Base-by-base conservation (phyloP, 2,113 vertebrate species). In the Hippocampus abdominalis region DNA sequence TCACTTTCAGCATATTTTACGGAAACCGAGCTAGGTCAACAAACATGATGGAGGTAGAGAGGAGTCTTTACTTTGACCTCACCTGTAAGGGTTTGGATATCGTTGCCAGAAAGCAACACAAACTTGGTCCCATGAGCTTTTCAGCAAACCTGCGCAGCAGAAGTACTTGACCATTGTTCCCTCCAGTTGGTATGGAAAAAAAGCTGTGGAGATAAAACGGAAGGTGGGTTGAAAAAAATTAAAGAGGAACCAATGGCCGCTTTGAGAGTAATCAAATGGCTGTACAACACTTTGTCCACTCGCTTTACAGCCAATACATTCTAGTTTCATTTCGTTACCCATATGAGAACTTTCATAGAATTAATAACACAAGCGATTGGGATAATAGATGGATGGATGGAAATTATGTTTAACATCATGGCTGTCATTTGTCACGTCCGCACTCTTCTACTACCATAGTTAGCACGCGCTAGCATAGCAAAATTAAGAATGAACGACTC, bases 11-110 rank as follows among this genome's bases (percentile, higher is more conserved):
- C 11, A 11, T 6, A 63, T 39, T 39, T 21, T n/a, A 13, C 4
- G 40, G 10, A 10, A 63, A 64, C 3, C 1, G 18, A 8, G 12
- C 21, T 21, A 40, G 40, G 60, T 64, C 39, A 23, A 23, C 44
- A 23, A 51, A 46, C 32, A 36, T 36, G 4, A 36, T 36, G 32
- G 29, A 32, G 32, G 5, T 36, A 5, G 32, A 32, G 29, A 1
- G 29, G 18, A 12, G 53, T 56, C 21, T n/a, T 56, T n/a, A 32
- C 42, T 46, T 64, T 48, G 23, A 25, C 91, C 70, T 85, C 83
- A 96, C 96, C 96, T 98, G 91, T 96, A 96, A 32, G 96, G 96
- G 84, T 98, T 98, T 72, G 96, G 96, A 80, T 98, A 98, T 59
- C 95, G 91, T 84, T 96, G 93, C 96, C 96, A 98, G 84, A 96